Evolutionary conservation across 92 coral and sea anemone species (phyloP), one percentile per base, ranked within the genome.

Genomic region (Galaxea fascicularis): DNA sequence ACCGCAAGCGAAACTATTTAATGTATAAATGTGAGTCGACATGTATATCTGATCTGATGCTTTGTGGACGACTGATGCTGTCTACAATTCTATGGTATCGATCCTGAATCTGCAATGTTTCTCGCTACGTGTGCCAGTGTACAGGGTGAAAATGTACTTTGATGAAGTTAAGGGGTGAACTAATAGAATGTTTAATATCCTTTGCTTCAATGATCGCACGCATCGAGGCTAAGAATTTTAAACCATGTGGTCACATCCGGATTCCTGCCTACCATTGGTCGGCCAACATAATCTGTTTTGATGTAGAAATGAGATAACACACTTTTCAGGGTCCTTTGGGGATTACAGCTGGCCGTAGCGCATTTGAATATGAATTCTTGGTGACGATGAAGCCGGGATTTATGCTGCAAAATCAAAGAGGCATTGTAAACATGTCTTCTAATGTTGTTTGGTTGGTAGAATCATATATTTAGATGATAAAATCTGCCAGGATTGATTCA

Each of bases 211-310:
- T 35, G 41, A 35, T 35, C 41, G 16, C 63, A 35, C 0, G 30
- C 52, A 5, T 14, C 15, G 51, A 22, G 14, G 13, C 24, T n/a
- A 11, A 66, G 41, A 41, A 80, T 51, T 18, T 52, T n/a, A 11
- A 80, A 51, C 85, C 85, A 80, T 35, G 66, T 13, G 51, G 75
- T 54, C 31, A 21, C 28, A 21, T 69, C 85, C 51, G 85, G 35
- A 21, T 67, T 29, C n/a, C 3, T 8, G 29, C 85, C 65, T 20
- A 53, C 54, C 53, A 53, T 18, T 21, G 85, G 44, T 13, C 16
- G 29, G 13, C 85, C 85, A 14, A 8, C 30, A 2, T 17, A 39
- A 1, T 30, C 52, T 22, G 85, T 49, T 57, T 22, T 80, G 65
- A 80, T 41, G 64, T 80, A 80, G 0, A 62, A 21, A 1, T 4